Base-by-base conservation (phyloP, 2,797 vertebrate genomes). In the Calcarius lapponicus region DNA sequence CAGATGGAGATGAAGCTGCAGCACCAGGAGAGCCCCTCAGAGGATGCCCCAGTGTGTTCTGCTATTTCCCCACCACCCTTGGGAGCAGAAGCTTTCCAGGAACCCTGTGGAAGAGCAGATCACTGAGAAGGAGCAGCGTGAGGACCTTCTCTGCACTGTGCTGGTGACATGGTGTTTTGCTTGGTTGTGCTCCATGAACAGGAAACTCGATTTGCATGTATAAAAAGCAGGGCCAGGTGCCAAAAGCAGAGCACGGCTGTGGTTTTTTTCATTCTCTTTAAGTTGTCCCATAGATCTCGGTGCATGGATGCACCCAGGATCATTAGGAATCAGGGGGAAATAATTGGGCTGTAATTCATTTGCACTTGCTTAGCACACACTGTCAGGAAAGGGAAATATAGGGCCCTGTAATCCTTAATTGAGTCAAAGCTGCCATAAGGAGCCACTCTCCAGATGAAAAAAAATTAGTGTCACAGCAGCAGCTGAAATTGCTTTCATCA, bases 391-490 rank as follows among this genome's bases (percentile, higher is more conserved):
- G 45, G 73, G 90, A 90, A 90, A 74, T 64, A 76, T 2, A 64
- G 74, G 83, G 69, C 38, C 76, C 47, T 82, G 76, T 61, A 85
- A 84, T 61, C 82, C 45, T 71, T 95, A 92, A 93, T 86, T 95
- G 90, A 87, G 90, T 93, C 74, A 71, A 78, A 71, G 57, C 80
- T 25, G 24, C 78, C 75, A 16, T 65, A 75, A 95, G 86, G 65
- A 95, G 42, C 48, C 50, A 57, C 71, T 90, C 57, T 81, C 42
- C 64, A 90, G 90, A 93, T 73, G 67, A 88, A 86, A 95, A 93
- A 93, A 73, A 60, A 90, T 43, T 9, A 81, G 56, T 1, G 0
- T 80, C 76, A 25, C 58, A 81, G 89, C 93, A 76, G 91, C 62
- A 69, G 72, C 80, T 28, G 51, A 66, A 89, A 85, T 34, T 78